Percentiles rank a stretch among this genome's conserved stretches.
Conservation (phyloP, 2,113 vertebrate genomes). For the Brienomyrus brachyistius region DNA sequence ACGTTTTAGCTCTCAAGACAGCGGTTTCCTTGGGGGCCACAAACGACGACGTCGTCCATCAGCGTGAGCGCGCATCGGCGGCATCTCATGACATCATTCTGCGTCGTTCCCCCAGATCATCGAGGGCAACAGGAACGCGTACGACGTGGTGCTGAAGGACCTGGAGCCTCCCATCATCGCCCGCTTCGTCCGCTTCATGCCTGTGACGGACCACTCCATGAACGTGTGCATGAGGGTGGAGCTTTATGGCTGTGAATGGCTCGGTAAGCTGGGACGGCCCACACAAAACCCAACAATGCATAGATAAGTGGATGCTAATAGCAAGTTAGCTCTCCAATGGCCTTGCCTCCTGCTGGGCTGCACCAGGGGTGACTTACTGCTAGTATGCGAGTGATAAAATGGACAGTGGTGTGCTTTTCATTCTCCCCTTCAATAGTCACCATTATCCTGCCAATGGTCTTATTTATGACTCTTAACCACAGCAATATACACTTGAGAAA, state of each 20-base stretch:
- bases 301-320: neutral
- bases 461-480: neutral
- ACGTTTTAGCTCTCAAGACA: neutral
- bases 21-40: neutral
- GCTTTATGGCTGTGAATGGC: slow-evolving; percentile 92
- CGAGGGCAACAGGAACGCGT: slow-evolving; percentile 88
- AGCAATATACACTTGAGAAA: too few species aligned
- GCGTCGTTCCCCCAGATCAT: slow-evolving; percentile 66
- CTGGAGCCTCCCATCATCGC: slow-evolving; percentile 89
- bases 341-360: neutral
- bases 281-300: neutral
- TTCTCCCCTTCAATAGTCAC: neutral
- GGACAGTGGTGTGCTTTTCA: neutral
- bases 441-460: neutral
- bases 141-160: slow-evolving; percentile 89
- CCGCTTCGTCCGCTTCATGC: slow-evolving; percentile 88
- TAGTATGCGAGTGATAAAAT: neutral
- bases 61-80: neutral
- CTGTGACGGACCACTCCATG: slow-evolving; percentile 89
- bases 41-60: too few species aligned
- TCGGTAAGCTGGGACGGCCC: slow-evolving; percentile 64
- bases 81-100: neutral
- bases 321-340: neutral
- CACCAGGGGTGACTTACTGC: neutral
- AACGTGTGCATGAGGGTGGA: slow-evolving; percentile 95